Evolutionary conservation across 2,888 invertebrate genomes (phyloP).

Genomic region (Frankliniella fusca): DNA sequence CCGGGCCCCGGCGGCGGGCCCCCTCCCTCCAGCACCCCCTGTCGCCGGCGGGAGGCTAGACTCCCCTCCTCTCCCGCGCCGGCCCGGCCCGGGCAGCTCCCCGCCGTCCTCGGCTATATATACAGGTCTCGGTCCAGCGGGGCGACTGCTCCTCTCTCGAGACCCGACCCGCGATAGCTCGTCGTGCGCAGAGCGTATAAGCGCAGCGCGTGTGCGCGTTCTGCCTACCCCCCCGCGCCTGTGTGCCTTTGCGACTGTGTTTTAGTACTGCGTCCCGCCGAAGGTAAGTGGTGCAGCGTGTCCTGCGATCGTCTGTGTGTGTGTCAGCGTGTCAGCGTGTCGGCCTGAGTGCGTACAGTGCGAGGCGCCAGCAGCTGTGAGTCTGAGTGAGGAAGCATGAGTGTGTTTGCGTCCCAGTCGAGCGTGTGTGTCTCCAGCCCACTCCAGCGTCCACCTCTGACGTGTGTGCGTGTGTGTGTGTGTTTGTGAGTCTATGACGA

Average conservation of each 20-base stretch:
- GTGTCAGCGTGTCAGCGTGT: not conserved
- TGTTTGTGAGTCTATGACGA: not conserved
- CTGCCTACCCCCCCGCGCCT: not conserved
- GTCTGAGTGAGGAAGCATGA: no score
- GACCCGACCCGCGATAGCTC: not conserved
- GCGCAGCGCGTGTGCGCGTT: not conserved
- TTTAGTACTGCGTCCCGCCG: no score
- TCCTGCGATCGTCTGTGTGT: no score
- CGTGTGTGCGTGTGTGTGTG: not conserved
- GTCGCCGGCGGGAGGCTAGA: not conserved
- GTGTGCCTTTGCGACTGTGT: no score
- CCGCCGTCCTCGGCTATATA: conserved; percentile 11
- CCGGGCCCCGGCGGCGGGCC: not conserved
- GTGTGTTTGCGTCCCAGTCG: not conserved
- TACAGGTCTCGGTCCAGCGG: not conserved
- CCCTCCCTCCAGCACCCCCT: not conserved
- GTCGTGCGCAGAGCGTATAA: not conserved
- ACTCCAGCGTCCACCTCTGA: not conserved
- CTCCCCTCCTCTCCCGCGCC: not conserved
- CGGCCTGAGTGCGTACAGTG: not conserved
- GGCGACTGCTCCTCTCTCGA: not conserved
- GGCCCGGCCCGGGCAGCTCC: not conserved
- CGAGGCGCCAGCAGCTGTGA: no score
- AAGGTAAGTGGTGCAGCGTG: not conserved
- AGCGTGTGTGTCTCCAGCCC: no score